phyloP scores from a whole-genome alignment of 1,140 invertebrate genomes.

The Sesamia nonagrioides region DNA sequence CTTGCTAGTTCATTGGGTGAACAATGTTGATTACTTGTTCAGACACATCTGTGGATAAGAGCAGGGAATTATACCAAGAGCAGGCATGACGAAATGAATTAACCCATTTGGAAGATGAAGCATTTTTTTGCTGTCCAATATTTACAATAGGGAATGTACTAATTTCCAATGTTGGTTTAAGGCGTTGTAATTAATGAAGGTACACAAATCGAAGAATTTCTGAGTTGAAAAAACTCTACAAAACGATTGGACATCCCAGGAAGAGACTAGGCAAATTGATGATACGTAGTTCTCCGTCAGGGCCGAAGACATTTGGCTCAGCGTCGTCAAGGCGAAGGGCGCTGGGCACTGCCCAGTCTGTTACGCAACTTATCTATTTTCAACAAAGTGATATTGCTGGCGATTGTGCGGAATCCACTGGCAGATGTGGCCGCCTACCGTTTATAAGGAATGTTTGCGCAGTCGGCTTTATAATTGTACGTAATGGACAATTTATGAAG shows the following conservation, averaged over 20 bases:
- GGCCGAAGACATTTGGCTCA: slow-evolving; percentile 48
- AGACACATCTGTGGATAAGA: slow-evolving; percentile 10
- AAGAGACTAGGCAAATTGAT: slow-evolving; percentile 25
- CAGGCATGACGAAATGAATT: neutral
- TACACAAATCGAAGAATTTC: slow-evolving; percentile 2
- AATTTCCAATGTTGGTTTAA: neutral
- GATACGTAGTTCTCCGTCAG: slow-evolving; percentile 21
- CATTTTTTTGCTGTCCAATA: neutral
- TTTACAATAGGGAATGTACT: neutral
- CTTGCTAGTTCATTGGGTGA: slow-evolving; percentile 22
- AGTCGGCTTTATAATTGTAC: slow-evolving; percentile 27
- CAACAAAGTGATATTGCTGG: slow-evolving; percentile 46
- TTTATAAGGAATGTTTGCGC: slow-evolving; percentile 33
- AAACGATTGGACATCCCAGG: slow-evolving; percentile 28
- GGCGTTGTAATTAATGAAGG: neutral
- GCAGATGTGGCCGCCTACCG: slow-evolving; percentile 36
- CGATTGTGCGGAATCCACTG: slow-evolving; percentile 43
- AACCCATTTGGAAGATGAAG: slow-evolving; percentile 11
- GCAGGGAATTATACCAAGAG: slow-evolving; percentile 11
- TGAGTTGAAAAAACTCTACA: neutral
- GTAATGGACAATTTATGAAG: slow-evolving; percentile 29
- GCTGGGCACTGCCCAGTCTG: slow-evolving; percentile 43
- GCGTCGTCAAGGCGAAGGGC: slow-evolving; percentile 50
- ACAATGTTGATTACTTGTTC: slow-evolving; percentile 37
- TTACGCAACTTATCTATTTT: slow-evolving; percentile 51